Evolutionary conservation across 2,797 vertebrate species (phyloP).

Genomic region (Rhincodon typus): DNA sequence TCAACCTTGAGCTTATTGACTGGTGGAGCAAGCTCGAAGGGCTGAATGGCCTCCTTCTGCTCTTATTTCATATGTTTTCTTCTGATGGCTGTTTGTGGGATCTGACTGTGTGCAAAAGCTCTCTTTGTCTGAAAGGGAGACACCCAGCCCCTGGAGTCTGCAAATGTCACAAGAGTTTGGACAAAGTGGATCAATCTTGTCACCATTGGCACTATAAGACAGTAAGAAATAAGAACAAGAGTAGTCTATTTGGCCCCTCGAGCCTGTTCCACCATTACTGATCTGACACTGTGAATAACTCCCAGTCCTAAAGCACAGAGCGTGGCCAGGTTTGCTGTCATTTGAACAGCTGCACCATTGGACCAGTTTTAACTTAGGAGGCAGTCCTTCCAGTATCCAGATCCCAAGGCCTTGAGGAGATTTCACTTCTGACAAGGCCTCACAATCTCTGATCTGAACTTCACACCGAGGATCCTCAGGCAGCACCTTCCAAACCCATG

Average conservation of each 20-base stretch:
- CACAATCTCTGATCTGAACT: neutral
- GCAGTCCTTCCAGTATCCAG: neutral
- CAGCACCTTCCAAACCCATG: no score
- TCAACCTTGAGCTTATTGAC: no score
- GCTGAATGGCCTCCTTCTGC: no score
- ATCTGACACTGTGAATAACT: no score
- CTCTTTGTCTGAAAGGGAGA: neutral
- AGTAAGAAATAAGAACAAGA: no score
- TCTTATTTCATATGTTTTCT: neutral
- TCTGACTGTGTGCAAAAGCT: neutral
- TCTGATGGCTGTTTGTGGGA: neutral
- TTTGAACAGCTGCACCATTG: neutral
- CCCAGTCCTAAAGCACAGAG: neutral
- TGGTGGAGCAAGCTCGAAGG: no score
- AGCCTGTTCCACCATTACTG: no score
- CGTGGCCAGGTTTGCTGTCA: fast-evolving
- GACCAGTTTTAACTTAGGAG: neutral
- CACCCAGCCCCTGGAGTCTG: no score
- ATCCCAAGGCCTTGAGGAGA: neutral
- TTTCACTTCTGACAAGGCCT: neutral
- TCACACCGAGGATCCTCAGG: no score
- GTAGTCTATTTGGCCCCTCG: no score
- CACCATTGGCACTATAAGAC: no score
- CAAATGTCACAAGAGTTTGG: neutral
- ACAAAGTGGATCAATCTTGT: no score